Evolutionary conservation across 2,888 invertebrate species (phyloP), one percentile per base, ranked within the genome.

Genomic region (Anodontia alba): DNA sequence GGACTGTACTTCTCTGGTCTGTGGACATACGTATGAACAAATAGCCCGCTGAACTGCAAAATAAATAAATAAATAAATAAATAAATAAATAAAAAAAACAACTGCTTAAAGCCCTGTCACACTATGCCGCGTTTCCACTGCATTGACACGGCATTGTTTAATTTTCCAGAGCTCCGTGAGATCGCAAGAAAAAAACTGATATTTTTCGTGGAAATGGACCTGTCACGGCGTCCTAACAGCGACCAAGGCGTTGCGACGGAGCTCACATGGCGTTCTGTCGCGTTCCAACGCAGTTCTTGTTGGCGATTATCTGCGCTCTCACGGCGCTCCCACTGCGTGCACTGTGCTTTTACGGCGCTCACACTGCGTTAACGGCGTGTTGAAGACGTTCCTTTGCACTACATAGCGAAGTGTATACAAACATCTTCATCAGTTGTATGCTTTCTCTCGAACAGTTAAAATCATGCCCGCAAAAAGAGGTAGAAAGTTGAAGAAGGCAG

Each of bases 131-230:
- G 49, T 49, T 49, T 49, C 49, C 49, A 49, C 49, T 49, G 49
- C 49, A n/a, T 20, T 49, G 49, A 3, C 17, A 49, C 49, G 49
- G 49, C 8, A 17, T 49, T 49, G 49, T 49, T 49, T 49, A 49
- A 49, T 49, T 49, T 49, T 49, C 49, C 49, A 49, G 49, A 49
- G n/a, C 49, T 3, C 49, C 49, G 49, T n/a, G 49, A 49, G 49
- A 49, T 15, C 49, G 49, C 49, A 49, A 49, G 49, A 49, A 49
- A 49, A 20, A 15, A 3, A n/a, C 5, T 15, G n/a, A 49, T 49
- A 49, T 49, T 49, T 49, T 49, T 49, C 49, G 17, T n/a, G 49
- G 17, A 49, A 15, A 49, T 15, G 8, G 8, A 20, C 20, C 49
- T 49, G 49, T 49, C 49, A 15, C n/a, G 49, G 49, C 49, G 49